These are phyloP conservation scores for Euleptes europaea DNA, from an alignment of 2,113 vertebrate genomes.

Conservation along the genomic window DNA sequence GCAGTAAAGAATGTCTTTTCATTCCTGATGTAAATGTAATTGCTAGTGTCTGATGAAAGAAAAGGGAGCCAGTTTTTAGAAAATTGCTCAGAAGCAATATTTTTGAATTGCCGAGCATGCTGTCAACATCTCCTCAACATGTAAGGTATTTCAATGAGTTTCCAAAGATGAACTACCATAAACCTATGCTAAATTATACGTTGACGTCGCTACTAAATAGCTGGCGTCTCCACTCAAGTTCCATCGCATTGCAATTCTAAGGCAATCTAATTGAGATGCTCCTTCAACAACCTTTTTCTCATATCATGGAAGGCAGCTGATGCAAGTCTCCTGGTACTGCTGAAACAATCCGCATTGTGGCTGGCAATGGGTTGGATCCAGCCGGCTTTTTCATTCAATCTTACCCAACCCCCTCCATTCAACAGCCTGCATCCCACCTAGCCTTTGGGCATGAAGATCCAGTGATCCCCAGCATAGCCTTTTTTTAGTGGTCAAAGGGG, in stretches of 20 bases:
- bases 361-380: background rate
- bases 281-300: background rate
- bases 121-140: background rate
- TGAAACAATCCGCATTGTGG: background rate
- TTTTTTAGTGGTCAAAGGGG: too few relatives aligned
- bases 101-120: background rate
- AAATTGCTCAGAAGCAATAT: background rate
- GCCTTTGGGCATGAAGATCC: too few relatives aligned
- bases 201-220: background rate
- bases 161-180: background rate
- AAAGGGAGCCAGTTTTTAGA: background rate
- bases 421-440: too few relatives aligned
- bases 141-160: background rate
- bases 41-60: conserved; percentile 5
- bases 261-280: background rate
- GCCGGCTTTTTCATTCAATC: too few relatives aligned
- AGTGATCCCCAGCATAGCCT: too few relatives aligned
- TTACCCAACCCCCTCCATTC: too few relatives aligned
- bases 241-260: background rate
- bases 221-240: background rate
- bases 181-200: conserved; percentile 1
- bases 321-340: background rate
- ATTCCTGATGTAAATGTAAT: background rate
- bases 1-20: conserved; percentile 11
- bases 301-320: background rate